phyloP scores from a whole-genome alignment of 2,888 invertebrate genomes.

The Tromatobia lineatoria region DNA sequence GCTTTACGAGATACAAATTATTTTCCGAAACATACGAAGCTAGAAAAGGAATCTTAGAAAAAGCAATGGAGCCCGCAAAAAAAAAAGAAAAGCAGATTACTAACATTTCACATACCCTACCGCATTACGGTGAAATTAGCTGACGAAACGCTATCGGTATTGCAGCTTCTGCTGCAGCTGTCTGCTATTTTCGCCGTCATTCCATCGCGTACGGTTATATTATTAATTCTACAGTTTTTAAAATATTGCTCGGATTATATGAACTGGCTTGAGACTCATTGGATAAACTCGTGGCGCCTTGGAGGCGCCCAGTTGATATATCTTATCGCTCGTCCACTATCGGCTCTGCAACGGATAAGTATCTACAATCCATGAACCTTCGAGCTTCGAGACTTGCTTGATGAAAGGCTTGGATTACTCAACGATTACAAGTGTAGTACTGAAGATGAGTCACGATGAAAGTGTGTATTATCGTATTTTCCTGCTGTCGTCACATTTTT shows the following conservation, averaged over 20 bases:
- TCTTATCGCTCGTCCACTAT: constrained; percentile 63
- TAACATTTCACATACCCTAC: background rate
- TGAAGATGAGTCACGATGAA: constrained; percentile 29
- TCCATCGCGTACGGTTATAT: background rate
- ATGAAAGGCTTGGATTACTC: constrained; percentile 44
- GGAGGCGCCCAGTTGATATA: constrained; percentile 35
- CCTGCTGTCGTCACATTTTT: constrained; percentile 20
- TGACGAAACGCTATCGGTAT: background rate
- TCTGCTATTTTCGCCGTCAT: background rate
- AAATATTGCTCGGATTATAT: constrained; percentile 23
- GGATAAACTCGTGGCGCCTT: constrained; percentile 49
- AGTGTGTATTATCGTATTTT: constrained; percentile 26
- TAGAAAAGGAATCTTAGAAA: background rate
- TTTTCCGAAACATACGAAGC: background rate
- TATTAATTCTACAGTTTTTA: background rate
- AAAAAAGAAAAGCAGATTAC: background rate
- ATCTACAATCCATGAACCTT: constrained; percentile 32
- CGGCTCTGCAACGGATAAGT: constrained; percentile 50
- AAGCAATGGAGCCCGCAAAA: background rate
- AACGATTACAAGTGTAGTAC: constrained; percentile 37
- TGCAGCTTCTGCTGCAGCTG: background rate
- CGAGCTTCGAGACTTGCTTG: constrained; percentile 24
- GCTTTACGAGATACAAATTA: constrained; percentile 10
- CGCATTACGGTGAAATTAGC: background rate
- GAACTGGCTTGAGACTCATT: constrained; percentile 45